Base-by-base conservation (phyloP, 2,113 vertebrate genomes). In the Scytalopus superciliaris region DNA sequence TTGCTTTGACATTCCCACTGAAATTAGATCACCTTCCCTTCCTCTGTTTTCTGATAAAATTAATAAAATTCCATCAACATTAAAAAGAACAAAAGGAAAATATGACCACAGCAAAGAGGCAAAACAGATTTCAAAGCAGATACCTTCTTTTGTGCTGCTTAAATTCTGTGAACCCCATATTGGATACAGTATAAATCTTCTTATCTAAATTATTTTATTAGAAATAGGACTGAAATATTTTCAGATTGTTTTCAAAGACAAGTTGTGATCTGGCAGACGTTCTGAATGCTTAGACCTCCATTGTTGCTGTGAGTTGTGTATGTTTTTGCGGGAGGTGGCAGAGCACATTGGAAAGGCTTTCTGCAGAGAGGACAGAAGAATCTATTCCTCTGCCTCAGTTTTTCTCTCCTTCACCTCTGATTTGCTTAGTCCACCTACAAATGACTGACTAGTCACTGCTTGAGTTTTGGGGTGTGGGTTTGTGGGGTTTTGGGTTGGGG, bases 41-140 rank as follows among this genome's bases (percentile, higher is more conserved):
- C 39, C 49, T 77, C 63, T 86, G 44, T 93, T 88, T 94, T 96
- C 56, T 95, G 83, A 92, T 94, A 90, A 84, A 90, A 96, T 95
- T 92, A 95, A 84, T 94, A 70, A 42, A 81, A 97, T 93, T 92
- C 15, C 25, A 60, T 92, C 81, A 86, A 78, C 52, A n/a, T 84
- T 64, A 31, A 60, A 84, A 78, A 64, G 67, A 92, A 74, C 57
- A 95, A 85, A 93, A 70, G 56, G 44, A 83, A 8, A 44, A 68
- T 33, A 22, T 84, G 80, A 72, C 50, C 19, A 37, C 42, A 82
- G 60, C 31, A 72, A 63, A 82, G 39, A 89, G n/a, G 28, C 55
- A 94, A 53, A 93, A 59, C 27, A 40, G 27, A 74, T 93, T 95
- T 96, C 79, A 59, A 82, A 77, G 56, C 52, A 80, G 76, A 83